Evolutionary conservation across 1,140 invertebrate genomes (phyloP).

Genomic region (Lepidurus couesii): DNA sequence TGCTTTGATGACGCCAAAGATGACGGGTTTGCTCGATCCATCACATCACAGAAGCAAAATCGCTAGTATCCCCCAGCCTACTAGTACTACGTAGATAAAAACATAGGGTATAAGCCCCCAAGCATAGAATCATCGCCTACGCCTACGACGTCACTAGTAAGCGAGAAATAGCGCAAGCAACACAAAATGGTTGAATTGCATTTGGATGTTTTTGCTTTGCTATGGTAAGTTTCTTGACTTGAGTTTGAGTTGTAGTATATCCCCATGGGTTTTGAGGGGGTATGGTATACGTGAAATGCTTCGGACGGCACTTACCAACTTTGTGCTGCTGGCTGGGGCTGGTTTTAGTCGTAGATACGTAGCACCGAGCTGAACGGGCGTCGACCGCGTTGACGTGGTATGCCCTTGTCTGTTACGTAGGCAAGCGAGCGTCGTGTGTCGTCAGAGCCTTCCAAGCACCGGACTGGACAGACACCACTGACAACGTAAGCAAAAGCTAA

Average conservation of each 20-base stretch:
- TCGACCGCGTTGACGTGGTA: constrained; percentile 20
- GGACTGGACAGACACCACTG: constrained; percentile 20
- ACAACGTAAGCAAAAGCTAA: constrained; percentile 19
- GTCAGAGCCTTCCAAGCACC: constrained; percentile 20
- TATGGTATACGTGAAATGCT: constrained; percentile 14
- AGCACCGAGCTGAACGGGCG: constrained; percentile 20
- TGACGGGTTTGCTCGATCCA: neutral
- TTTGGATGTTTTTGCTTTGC: neutral
- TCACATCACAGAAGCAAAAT: neutral
- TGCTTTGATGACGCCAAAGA: constrained; percentile 7
- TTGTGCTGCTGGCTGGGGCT: constrained; percentile 20
- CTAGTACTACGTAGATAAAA: neutral
- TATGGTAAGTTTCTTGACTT: neutral
- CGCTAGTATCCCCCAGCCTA: neutral
- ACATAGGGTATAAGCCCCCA: neutral
- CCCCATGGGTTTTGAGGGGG: neutral
- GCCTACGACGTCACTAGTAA: neutral
- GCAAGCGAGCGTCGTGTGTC: constrained; percentile 16
- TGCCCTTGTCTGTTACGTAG: constrained; percentile 21
- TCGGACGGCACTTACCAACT: constrained; percentile 17
- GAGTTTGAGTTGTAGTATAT: constrained; percentile 16
- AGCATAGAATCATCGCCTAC: neutral
- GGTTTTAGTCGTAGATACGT: constrained; percentile 10
- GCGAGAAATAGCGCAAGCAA: neutral
- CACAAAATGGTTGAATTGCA: neutral